A percentile compares a stretch with the other conserved stretches of the same genome.
These are phyloP conservation scores for Eospalax fontanierii DNA, from an alignment of 2,797 vertebrate species.

Conservation along the genomic window DNA sequence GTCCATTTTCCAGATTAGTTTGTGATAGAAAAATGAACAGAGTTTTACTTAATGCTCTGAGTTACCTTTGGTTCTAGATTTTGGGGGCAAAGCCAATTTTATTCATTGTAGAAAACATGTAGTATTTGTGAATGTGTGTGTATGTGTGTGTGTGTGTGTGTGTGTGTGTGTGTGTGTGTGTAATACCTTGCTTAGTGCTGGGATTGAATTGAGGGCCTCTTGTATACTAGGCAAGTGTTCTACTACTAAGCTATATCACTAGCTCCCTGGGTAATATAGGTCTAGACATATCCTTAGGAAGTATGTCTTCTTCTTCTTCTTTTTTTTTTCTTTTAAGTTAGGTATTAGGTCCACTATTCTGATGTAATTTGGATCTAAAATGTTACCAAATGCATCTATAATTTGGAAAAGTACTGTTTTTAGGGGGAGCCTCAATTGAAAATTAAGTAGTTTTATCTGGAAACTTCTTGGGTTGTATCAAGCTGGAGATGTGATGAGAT, in stretches of 20 bases:
- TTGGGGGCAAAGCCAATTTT: constrained; percentile 31
- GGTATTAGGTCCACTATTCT: constrained; percentile 6
- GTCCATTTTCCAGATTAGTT: constrained; percentile 21
- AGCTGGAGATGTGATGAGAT: constrained; percentile 36
- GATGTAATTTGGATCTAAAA: constrained; percentile 58
- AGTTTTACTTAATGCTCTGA: constrained; percentile 57
- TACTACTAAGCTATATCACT: background rate
- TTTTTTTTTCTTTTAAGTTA: background rate
- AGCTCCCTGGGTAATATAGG: constrained; percentile 8
- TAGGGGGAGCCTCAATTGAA: background rate
- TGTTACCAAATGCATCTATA: background rate
- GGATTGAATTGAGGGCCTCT: background rate
- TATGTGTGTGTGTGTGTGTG: background rate
- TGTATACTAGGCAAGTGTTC: background rate
- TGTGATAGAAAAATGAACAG: constrained; percentile 17
- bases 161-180: background rate
- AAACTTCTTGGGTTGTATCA: background rate
- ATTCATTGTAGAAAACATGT: constrained; percentile 6
- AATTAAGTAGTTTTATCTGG: constrained; percentile 56
- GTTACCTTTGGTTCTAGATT: constrained; percentile 53
- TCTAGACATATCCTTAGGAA: constrained; percentile 6
- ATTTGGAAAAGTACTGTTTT: constrained; percentile 53
- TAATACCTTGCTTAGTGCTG: background rate
- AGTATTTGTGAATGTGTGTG: background rate
- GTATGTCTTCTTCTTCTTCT: background rate